These are phyloP conservation scores for Drosophila mulleri DNA, from an alignment of 2,888 invertebrate species.

Conservation along the genomic window DNA sequence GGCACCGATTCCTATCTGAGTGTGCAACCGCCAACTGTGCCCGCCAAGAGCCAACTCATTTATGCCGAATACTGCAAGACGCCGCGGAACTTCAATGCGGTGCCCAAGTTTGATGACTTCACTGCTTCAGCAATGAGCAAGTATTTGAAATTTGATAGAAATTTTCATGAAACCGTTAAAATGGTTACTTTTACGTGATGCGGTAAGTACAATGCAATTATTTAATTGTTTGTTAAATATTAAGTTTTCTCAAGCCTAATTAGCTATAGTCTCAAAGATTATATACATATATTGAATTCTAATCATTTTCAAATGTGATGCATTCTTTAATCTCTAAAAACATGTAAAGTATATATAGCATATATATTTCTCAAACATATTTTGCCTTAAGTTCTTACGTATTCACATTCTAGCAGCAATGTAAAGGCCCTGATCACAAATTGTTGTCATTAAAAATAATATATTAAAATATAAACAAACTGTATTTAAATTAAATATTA, in stretches of 20 bases:
- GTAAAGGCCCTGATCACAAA: not conserved
- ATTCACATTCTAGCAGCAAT: not conserved
- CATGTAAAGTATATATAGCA: not conserved
- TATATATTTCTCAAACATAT: not conserved
- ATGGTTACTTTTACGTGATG: too few species aligned
- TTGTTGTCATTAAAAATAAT: not conserved
- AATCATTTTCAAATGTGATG: too few species aligned
- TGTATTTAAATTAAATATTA: slow-evolving; percentile 7
- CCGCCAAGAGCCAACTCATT: slow-evolving; percentile 76
- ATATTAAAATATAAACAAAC: not conserved
- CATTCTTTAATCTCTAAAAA: not conserved
- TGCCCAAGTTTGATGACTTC: slow-evolving; percentile 80
- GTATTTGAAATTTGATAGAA: not conserved
- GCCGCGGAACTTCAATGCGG: slow-evolving; percentile 74
- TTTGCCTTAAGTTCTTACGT: not conserved
- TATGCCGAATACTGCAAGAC: slow-evolving; percentile 83
- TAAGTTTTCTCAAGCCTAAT: too few species aligned
- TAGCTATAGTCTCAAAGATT: too few species aligned
- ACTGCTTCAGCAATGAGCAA: not conserved
- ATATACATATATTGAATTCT: too few species aligned
- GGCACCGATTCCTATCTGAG: slow-evolving; percentile 82
- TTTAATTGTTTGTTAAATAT: not conserved
- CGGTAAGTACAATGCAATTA: not conserved
- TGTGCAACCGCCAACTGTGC: slow-evolving; percentile 80
- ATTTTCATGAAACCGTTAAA: not conserved